These are phyloP conservation scores for Prionailurus viverrinus DNA, from an alignment of 2,113 vertebrate genomes.

Conservation along the genomic window DNA sequence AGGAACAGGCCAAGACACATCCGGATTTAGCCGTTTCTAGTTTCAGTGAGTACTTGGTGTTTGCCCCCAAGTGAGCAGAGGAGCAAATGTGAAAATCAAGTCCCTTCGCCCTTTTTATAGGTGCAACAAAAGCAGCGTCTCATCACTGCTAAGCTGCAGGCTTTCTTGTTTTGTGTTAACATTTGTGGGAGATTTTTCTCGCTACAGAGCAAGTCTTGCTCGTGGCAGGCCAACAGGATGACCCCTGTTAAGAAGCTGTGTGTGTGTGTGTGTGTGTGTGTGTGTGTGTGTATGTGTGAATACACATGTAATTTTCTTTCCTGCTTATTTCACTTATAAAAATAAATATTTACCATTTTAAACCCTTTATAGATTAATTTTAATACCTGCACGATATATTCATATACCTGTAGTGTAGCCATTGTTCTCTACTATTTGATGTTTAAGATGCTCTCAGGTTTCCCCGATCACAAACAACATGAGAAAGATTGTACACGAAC, in stretches of 20 bases:
- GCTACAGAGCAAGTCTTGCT: neutral
- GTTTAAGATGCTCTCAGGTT: neutral
- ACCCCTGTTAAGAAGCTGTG: neutral
- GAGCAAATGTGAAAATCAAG: neutral
- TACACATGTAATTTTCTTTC: neutral
- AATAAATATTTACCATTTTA: neutral
- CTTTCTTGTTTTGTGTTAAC: neutral
- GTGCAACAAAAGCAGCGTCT: neutral
- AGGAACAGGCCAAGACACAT: neutral
- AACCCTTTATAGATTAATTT: neutral
- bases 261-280: neutral
- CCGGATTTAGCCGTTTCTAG: neutral
- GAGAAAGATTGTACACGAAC: neutral
- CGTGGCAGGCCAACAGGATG: neutral
- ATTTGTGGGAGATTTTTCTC: constrained; percentile 23
- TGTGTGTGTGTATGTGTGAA: neutral
- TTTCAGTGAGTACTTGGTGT: neutral
- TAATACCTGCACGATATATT: neutral
- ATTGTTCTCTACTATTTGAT: neutral
- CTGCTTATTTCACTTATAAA: constrained; percentile 23
- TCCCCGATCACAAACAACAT: neutral
- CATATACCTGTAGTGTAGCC: neutral
- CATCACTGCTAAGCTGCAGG: neutral
- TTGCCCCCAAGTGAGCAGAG: neutral
- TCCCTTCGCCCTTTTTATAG: neutral